Evolutionary conservation across 1,140 invertebrate genomes (phyloP), one percentile per base, ranked within the genome.

Genomic region (Carcinoscorpius rotundicauda): DNA sequence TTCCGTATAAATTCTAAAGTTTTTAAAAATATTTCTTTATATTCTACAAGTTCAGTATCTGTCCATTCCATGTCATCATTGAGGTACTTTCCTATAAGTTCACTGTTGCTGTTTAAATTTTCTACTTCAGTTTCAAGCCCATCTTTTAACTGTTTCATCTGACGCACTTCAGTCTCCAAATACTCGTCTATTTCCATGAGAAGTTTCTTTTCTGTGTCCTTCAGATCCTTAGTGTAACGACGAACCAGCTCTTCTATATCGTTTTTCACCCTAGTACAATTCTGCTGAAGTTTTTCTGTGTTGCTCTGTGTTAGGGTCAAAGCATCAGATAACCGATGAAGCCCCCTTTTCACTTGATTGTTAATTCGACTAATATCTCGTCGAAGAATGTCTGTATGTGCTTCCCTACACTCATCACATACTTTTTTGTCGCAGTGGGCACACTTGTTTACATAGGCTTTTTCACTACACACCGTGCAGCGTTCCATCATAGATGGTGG

Each of bases 381-480:
- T 65, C 93, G 84, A 9, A 98, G 79, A 61, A 97, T 94, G 75
- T 98, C 93, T 84, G 97, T 89, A 76, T 98, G 96, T n/a, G 92
- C 89, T 63, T 89, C 87, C 67, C 80, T 94, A 89, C 82, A 96
- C 86, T 78, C 93, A 83, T 74, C 87, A 83, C 82, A 95, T 85
- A 74, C 89, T 85, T 84, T 96, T 87, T 80, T 95, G 87, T 80
- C 95, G 78, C 96, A 98, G 78, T 98, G 94, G n/a, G 86, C 84
- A 79, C 95, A 98, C 51, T 85, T 78, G 49, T 83, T 85, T 69
- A 91, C 87, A 75, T 95, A 93, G 51, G 91, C 86, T 77, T 98
- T 97, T 79, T 97, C 93, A 60, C 91, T 92, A 78, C 96, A 98
- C 6, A 95, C 89, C 63, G 72, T 73, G 65, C 79, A 81, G 67